Evolutionary conservation across 2,888 invertebrate genomes (phyloP), one percentile per base, ranked within the genome.

Genomic region (Merodon equestris): DNA sequence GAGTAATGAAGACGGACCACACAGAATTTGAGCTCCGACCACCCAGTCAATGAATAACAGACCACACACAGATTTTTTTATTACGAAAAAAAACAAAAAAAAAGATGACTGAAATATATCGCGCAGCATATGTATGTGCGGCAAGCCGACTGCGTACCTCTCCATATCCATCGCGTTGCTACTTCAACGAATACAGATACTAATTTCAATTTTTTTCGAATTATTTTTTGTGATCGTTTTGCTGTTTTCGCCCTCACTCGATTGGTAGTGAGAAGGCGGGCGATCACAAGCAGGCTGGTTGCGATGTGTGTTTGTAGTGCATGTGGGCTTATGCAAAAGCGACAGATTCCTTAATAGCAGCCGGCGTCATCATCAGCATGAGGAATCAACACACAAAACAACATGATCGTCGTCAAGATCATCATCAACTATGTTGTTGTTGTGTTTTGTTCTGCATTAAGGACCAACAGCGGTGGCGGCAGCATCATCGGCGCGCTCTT

Each of bases 1-100:
- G 82, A 82, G 82, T 83, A 83, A 83, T 83, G 83, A 82, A 83
- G 83, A 82, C 82, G 74, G 83, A 83, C 83, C 83, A 83, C 83
- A 83, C 83, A 83, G 83, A 83, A 82, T 83, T 27, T 76, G 68
- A 83, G 81, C 77, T 58, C 73, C 83, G 83, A 83, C 83, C 83
- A 83, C 83, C 83, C 83, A 83, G 77, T 76, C 81, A 76, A 82
- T 76, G 74, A 83, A 83, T 83, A 73, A 58, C 77, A 82, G 83
- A 83, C 83, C 83, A 83, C 83, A 83, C 83, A 83, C 83, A 73
- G 81, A 61, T 60, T 82, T 56, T n/a, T 82, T 73, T 79, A 68
- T 79, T 81, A 82, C 79, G 68, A 76, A 68, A 74, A 72, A 72
- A 81, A 48, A 34, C 12, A 63, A 70, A 57, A 73, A 57, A 72